phyloP scores from a whole-genome alignment of 92 coral and sea anemone genomes.

The Meandrina meandrites region DNA sequence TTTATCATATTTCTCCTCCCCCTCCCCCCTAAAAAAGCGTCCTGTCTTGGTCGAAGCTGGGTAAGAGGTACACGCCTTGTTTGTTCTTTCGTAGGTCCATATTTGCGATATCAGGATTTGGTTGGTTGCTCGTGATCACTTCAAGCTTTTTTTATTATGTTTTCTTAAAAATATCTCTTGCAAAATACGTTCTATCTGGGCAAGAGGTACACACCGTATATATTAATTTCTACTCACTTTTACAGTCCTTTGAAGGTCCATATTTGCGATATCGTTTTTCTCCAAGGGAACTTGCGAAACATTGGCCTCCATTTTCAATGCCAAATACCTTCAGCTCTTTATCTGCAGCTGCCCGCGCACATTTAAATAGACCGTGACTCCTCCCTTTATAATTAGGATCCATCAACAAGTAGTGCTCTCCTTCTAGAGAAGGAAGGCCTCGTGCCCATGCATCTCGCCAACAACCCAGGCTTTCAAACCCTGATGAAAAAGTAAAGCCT shows the following conservation, averaged over 20 bases:
- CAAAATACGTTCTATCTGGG: too few species aligned
- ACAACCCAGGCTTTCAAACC: conserved; percentile 85
- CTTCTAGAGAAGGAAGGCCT: conserved; percentile 84
- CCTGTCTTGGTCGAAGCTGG: too few species aligned
- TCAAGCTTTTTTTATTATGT: too few species aligned
- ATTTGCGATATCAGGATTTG: too few species aligned
- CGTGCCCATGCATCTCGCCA: conserved; percentile 96
- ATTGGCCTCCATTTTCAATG: conserved; percentile 96
- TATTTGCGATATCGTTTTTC: conserved; percentile 67
- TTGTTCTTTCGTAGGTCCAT: too few species aligned
- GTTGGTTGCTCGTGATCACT: too few species aligned
- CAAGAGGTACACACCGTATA: neutral
- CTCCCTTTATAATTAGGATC: conserved; percentile 91
- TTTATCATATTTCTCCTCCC: too few species aligned
- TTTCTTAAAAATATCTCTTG: too few species aligned
- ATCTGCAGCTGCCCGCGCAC: conserved; percentile 88
- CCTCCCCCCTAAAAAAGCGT: too few species aligned
- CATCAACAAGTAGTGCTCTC: conserved; percentile 80
- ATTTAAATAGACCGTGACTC: conserved; percentile 76
- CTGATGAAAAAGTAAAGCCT: conserved; percentile 42
- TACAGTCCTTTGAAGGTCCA: conserved; percentile 78
- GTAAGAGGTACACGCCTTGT: too few species aligned
- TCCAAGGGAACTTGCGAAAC: conserved; percentile 73
- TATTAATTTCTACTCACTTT: conserved; percentile 51
- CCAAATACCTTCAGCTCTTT: conserved; percentile 76